Percentiles rank a stretch among this genome's conserved stretches.
Conservation (phyloP, 2,888 invertebrate genomes). For the Scaptomyza caliginosa region DNA sequence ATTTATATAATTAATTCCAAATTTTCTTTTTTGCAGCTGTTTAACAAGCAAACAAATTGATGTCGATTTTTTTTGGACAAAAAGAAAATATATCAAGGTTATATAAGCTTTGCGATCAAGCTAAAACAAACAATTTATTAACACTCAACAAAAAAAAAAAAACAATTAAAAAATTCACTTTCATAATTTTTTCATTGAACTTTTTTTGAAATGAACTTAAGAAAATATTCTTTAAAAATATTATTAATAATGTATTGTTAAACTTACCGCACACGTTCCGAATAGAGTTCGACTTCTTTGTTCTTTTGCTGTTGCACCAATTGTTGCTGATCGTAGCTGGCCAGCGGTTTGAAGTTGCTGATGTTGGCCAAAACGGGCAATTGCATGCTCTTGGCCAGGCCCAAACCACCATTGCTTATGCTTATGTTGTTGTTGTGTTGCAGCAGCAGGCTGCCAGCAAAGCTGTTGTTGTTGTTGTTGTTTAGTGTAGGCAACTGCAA, state of each 20-base stretch:
- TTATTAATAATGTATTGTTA: not conserved
- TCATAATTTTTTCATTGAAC: not conserved
- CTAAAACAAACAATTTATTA: slow-evolving; percentile 40
- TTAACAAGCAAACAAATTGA: slow-evolving; percentile 22
- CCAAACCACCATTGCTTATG: slow-evolving; percentile 51
- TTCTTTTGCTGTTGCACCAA: slow-evolving; percentile 86
- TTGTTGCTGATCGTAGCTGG: slow-evolving; percentile 80
- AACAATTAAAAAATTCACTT: not conserved
- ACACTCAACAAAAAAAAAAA: slow-evolving; percentile 36
- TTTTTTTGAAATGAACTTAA: too few species aligned
- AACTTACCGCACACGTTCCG: slow-evolving; percentile 91
- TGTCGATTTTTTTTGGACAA: slow-evolving; percentile 33
- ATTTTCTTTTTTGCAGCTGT: slow-evolving; percentile 56
- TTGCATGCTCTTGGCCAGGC: slow-evolving; percentile 60
- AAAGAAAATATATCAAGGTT: slow-evolving; percentile 64
- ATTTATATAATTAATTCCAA: slow-evolving; percentile 33
- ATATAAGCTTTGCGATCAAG: slow-evolving; percentile 53
- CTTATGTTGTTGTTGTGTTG: slow-evolving; percentile 46
- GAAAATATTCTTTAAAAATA: too few species aligned
- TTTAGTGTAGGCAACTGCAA: slow-evolving; percentile 23
- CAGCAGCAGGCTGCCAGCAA: slow-evolving; percentile 35
- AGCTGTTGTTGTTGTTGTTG: slow-evolving; percentile 30
- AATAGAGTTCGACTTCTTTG: slow-evolving; percentile 90
- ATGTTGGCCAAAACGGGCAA: slow-evolving; percentile 64
- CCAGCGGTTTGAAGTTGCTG: slow-evolving; percentile 76